Conservation (phyloP, 2,797 vertebrate species). For the Choloepus didactylus region DNA sequence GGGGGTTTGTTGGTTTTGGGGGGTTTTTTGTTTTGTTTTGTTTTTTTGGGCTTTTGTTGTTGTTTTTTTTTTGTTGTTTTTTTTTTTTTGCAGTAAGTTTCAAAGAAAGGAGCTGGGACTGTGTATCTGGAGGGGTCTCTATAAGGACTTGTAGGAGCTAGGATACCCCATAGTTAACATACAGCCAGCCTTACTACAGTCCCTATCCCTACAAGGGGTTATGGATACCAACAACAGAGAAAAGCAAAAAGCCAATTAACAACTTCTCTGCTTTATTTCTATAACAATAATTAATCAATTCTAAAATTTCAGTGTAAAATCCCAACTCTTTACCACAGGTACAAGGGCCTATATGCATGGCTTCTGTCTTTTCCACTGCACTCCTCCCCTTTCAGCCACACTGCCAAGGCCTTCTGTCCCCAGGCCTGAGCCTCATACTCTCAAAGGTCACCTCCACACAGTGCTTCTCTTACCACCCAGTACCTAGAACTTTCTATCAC, state of each 20-base stretch:
- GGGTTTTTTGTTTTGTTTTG: no score
- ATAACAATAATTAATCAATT: background rate
- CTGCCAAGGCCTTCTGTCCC: background rate
- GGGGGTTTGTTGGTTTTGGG: no score
- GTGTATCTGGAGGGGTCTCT: background rate
- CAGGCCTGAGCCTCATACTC: background rate
- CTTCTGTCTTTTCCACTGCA: background rate
- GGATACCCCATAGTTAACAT: no score
- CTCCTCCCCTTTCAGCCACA: background rate
- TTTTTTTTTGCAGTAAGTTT: background rate
- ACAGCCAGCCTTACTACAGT: no score
- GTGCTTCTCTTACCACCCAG: no score
- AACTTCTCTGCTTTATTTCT: background rate
- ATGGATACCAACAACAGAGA: background rate
- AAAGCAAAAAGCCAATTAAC: background rate
- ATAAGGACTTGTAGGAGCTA: background rate
- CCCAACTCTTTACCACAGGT: background rate
- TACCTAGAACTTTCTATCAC: background rate
- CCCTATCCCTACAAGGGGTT: background rate
- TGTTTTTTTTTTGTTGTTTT: no score
- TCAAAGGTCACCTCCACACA: background rate
- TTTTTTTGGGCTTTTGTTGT: no score
- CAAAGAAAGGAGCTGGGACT: background rate
- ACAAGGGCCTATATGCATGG: background rate
- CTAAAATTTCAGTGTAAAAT: slow-evolving; percentile 43